These are phyloP conservation scores for Tapirus terrestris DNA, from an alignment of 2,113 vertebrate species.

Conservation along the genomic window DNA sequence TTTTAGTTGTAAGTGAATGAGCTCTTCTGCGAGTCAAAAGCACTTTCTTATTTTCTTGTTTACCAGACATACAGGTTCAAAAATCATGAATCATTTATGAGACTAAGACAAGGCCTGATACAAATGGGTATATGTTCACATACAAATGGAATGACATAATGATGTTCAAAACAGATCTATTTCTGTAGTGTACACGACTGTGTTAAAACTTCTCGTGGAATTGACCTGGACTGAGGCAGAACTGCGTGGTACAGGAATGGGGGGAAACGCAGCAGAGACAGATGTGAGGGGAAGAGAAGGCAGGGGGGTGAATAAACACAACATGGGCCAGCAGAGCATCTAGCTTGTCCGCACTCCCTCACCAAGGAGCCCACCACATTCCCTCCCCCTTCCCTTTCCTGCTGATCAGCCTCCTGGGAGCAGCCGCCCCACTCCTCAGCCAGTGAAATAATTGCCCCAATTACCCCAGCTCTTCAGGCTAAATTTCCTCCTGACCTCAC, in stretches of 20 bases:
- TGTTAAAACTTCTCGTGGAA: background rate
- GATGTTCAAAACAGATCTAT: background rate
- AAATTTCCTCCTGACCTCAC: background rate
- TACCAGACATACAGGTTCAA: background rate
- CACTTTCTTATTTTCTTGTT: slow-evolving; percentile 52
- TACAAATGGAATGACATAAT: background rate
- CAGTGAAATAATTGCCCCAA: background rate
- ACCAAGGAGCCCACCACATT: background rate
- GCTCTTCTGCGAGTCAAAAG: background rate
- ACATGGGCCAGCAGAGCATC: background rate
- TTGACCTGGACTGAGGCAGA: background rate
- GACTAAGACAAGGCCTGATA: background rate
- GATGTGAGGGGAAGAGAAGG: background rate
- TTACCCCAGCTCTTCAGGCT: background rate
- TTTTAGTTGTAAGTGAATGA: slow-evolving; percentile 57
- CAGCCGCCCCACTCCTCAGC: background rate
- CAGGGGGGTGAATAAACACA: background rate
- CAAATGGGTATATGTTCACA: background rate
- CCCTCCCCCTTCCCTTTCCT: background rate
- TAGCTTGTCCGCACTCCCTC: no score
- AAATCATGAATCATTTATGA: slow-evolving; percentile 8
- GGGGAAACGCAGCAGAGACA: background rate
- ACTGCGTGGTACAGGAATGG: background rate
- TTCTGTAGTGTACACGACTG: background rate
- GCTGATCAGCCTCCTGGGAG: rapidly evolving